A percentile compares a stretch with the other conserved stretches of the same genome.
phyloP scores from a whole-genome alignment of 1,140 invertebrate genomes.

The Bombus waltoni region DNA sequence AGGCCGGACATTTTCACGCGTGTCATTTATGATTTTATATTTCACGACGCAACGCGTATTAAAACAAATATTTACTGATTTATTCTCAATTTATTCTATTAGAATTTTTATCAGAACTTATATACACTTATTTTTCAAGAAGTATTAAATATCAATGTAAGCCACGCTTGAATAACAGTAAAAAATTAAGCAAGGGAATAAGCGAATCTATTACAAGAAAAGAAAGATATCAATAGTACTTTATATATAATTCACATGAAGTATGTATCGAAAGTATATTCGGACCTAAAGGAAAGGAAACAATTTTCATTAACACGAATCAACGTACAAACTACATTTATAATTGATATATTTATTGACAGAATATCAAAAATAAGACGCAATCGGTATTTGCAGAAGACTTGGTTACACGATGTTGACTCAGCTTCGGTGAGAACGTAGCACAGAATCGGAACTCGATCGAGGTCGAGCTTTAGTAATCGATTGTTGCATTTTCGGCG shows the following conservation, averaged over 20 bases:
- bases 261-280: background rate
- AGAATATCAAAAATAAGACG: background rate
- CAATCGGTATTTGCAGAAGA: constrained; percentile 23
- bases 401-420: constrained; percentile 27
- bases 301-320: background rate
- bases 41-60: background rate
- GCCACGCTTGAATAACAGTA: background rate
- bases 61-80: background rate
- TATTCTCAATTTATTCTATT: no score
- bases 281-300: background rate
- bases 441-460: constrained; percentile 49
- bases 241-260: background rate
- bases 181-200: background rate
- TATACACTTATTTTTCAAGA: background rate
- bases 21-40: background rate
- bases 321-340: background rate
- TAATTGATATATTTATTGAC: background rate
- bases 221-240: background rate
- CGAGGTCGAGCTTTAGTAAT: constrained; percentile 36
- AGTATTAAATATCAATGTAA: background rate
- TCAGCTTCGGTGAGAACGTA: constrained; percentile 29
- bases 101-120: background rate
- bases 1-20: background rate
- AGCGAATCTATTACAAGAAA: no score
- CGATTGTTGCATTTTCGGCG: constrained; percentile 40